These are phyloP conservation scores for Labrus mixtus DNA, from an alignment of 2,113 vertebrate genomes.

Conservation along the genomic window DNA sequence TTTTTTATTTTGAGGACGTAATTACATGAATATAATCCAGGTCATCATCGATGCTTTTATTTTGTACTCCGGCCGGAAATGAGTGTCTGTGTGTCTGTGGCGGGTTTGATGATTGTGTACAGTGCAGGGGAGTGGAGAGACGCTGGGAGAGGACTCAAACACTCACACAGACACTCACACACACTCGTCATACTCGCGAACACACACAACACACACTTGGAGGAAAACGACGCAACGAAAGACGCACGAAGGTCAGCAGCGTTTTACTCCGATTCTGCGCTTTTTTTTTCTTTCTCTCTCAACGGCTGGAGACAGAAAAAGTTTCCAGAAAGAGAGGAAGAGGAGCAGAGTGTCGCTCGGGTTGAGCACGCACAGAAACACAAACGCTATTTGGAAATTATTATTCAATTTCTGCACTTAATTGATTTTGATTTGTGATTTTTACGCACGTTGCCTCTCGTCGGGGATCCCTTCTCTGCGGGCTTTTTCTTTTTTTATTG, in stretches of 20 bases:
- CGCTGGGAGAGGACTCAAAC: constrained; percentile 62
- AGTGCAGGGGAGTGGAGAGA: constrained; percentile 76
- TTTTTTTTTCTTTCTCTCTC: constrained; percentile 6
- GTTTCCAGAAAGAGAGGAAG: constrained; percentile 51
- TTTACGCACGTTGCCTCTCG: not conserved
- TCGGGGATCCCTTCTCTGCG: constrained; percentile 8
- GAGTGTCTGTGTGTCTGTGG: not conserved
- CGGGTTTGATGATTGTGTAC: constrained; percentile 3
- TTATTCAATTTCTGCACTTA: not conserved
- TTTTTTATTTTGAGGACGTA: too few relatives aligned
- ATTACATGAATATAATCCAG: too few relatives aligned
- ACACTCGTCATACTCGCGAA: constrained; percentile 21
- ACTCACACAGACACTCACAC: constrained; percentile 27
- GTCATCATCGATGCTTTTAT: constrained; percentile 42
- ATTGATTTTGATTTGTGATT: not conserved
- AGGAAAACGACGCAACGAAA: constrained; percentile 59
- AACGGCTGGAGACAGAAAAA: constrained; percentile 49
- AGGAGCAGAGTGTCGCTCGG: constrained; percentile 40
- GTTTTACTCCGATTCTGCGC: constrained; percentile 28
- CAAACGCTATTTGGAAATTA: not conserved
- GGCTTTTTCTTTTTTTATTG: not conserved
- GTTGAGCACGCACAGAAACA: constrained; percentile 1
- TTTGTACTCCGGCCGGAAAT: constrained; percentile 36
- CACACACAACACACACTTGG: constrained; percentile 56
- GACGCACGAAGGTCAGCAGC: constrained; percentile 66